Percentiles rank a stretch among this genome's conserved stretches.
phyloP scores from a whole-genome alignment of 1,140 invertebrate species.

The Globodera rostochiensis region DNA sequence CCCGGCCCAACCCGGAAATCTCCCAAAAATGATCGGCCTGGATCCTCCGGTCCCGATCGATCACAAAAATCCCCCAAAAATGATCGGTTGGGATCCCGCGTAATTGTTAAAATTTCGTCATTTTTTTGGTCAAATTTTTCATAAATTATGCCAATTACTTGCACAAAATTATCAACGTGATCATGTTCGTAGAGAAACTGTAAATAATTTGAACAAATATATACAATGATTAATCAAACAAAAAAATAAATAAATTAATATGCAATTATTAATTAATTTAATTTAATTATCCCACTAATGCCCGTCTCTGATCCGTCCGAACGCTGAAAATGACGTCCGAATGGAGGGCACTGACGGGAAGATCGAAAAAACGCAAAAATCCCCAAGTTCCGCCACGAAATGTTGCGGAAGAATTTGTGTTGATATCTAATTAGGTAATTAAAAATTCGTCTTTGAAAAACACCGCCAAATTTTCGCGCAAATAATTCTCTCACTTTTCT shows the following conservation, averaged over 20 bases:
- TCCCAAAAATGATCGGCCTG: too few relatives aligned
- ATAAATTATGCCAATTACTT: constrained; percentile 41
- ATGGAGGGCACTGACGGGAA: constrained; percentile 53
- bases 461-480: background rate
- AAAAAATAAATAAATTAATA: background rate
- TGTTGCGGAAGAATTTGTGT: constrained; percentile 60
- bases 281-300: background rate
- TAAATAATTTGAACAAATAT: background rate
- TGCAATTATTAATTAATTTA: too few relatives aligned
- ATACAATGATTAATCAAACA: background rate
- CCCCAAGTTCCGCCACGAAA: constrained; percentile 60
- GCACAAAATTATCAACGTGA: constrained; percentile 67
- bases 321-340: constrained; percentile 66
- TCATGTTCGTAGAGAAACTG: constrained; percentile 66
- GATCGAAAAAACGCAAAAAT: constrained; percentile 53
- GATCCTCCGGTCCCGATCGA: too few relatives aligned
- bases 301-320: constrained; percentile 60
- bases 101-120: too few relatives aligned
- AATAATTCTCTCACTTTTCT: constrained; percentile 49
- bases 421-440: constrained; percentile 63
- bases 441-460: background rate
- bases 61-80: too few relatives aligned
- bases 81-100: too few relatives aligned
- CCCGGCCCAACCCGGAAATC: too few relatives aligned
- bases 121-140: too few relatives aligned